These are phyloP conservation scores for Ictalurus furcatus DNA, from an alignment of 2,113 vertebrate genomes.

Conservation along the genomic window DNA sequence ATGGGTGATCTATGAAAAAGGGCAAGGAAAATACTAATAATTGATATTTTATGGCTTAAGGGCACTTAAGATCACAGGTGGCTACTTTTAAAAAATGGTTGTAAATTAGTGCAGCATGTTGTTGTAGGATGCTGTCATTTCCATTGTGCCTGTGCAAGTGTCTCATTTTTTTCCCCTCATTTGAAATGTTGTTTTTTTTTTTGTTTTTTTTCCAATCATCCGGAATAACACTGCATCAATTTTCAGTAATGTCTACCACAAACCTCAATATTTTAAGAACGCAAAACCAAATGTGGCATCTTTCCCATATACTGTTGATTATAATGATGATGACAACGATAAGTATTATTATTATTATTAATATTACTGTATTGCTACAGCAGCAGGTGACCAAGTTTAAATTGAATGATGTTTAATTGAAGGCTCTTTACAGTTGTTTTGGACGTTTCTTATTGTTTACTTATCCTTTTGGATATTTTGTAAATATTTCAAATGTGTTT, in stretches of 20 bases:
- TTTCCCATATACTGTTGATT: not conserved
- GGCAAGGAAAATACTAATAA: not conserved
- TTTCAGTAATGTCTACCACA: not conserved
- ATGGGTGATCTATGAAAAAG: not conserved
- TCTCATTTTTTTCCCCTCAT: not conserved
- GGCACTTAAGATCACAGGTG: not conserved
- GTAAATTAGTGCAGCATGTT: not conserved
- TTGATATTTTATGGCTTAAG: not conserved
- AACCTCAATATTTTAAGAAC: not conserved
- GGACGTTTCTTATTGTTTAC: not conserved
- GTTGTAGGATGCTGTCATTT: not conserved
- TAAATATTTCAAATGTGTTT: constrained; percentile 27
- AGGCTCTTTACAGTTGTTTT: constrained; percentile 1
- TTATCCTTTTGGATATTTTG: constrained; percentile 11
- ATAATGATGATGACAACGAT: not conserved
- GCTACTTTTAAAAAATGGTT: not conserved
- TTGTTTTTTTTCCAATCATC: not conserved
- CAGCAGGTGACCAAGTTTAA: not conserved
- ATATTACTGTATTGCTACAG: not conserved
- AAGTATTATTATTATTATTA: not conserved
- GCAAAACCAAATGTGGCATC: not conserved
- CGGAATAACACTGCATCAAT: not conserved
- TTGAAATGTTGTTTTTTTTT: not conserved
- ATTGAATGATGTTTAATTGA: not conserved
- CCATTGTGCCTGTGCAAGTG: constrained; percentile 3